A percentile compares a stretch with the other conserved stretches of the same genome.
Evolutionary conservation across 2,113 vertebrate species (phyloP).

Genomic region (Rhegmatorhina hoffmannsi): DNA sequence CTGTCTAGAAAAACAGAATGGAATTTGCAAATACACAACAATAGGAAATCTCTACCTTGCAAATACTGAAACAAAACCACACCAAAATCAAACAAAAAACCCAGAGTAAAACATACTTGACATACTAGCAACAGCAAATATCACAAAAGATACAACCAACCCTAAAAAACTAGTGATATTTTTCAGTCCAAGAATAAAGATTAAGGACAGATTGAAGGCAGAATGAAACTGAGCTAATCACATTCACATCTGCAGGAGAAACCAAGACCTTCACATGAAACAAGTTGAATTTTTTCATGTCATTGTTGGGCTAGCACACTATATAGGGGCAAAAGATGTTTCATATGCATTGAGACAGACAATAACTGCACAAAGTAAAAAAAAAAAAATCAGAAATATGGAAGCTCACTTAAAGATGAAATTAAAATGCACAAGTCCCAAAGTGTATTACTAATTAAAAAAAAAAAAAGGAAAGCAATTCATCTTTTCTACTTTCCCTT

Average conservation of each 20-base stretch:
- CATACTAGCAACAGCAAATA: neutral
- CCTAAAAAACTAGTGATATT: neutral
- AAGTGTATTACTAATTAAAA: neutral
- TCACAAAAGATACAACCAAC: neutral
- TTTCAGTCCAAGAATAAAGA: neutral
- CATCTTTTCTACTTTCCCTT: neutral
- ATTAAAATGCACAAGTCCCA: neutral
- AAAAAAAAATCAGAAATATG: fast-evolving
- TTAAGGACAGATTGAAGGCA: neutral
- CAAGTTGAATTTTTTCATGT: neutral
- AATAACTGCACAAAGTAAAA: neutral
- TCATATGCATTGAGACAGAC: neutral
- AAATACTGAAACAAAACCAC: neutral
- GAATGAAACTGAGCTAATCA: neutral
- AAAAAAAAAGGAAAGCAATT: neutral
- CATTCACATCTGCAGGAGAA: neutral
- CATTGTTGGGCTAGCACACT: neutral
- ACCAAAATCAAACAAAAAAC: neutral
- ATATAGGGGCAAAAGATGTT: neutral
- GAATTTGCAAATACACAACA: neutral
- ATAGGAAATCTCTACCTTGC: neutral
- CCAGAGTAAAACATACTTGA: neutral
- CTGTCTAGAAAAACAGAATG: neutral
- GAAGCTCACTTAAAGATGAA: neutral
- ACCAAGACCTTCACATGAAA: neutral